Evolutionary conservation across 2,113 vertebrate species (phyloP).

Genomic region (Lepus americanus): DNA sequence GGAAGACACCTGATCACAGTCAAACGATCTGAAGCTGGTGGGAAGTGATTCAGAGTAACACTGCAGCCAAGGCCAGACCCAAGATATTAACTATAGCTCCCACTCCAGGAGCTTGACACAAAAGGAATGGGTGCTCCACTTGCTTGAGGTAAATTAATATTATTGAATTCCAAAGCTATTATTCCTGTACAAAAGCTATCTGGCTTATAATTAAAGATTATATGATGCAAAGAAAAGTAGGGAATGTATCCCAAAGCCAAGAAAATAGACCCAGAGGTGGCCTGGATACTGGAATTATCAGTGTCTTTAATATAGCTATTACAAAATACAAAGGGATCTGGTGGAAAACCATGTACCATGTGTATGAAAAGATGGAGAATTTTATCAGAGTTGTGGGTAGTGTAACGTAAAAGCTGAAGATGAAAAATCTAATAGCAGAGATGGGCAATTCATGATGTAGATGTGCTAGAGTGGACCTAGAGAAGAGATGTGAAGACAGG

Average conservation of each 20-base stretch:
- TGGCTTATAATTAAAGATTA: neutral
- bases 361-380: neutral
- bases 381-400: neutral
- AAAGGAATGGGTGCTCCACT: neutral
- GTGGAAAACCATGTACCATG: neutral
- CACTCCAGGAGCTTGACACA: neutral
- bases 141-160: constrained; percentile 2
- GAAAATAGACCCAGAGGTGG: neutral
- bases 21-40: neutral
- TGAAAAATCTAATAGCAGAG: neutral
- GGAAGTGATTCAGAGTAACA: neutral
- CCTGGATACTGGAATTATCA: neutral
- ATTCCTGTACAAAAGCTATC: neutral
- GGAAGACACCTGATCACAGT: neutral
- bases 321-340: neutral
- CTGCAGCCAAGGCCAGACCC: neutral
- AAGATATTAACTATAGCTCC: neutral
- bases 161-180: neutral
- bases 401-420: neutral
- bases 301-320: neutral
- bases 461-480: neutral
- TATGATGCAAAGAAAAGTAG: neutral
- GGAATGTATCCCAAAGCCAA: neutral
- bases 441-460: neutral
- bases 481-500: neutral